Conservation (phyloP, 2,888 invertebrate genomes). For the Phoenoteleia sp. region DNA sequence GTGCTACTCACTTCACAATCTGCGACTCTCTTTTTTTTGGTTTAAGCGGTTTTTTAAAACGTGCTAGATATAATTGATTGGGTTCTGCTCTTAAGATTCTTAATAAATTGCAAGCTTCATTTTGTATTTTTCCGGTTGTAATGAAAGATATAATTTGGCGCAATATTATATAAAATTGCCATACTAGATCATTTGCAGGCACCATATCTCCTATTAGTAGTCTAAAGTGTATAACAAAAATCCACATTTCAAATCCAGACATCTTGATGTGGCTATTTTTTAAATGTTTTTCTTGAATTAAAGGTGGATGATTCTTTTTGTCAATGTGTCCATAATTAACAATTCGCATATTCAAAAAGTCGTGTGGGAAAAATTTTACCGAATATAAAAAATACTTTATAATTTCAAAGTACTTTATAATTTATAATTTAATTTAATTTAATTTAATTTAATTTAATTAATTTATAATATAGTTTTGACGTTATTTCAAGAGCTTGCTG, state of each 20-base stretch:
- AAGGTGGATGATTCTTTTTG: conserved; percentile 37
- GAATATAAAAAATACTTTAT: conserved; percentile 36
- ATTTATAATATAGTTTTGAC: no score
- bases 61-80: not conserved
- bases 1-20: no score
- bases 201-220: conserved; percentile 60
- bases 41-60: conserved; percentile 40
- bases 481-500: no score
- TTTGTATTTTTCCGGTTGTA: conserved; percentile 19
- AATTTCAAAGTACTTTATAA: no score
- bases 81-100: conserved; percentile 40
- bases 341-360: conserved; percentile 10
- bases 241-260: conserved; percentile 68
- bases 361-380: conserved; percentile 33
- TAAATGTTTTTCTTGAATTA: conserved; percentile 28
- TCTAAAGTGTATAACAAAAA: conserved; percentile 58
- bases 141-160: conserved; percentile 41
- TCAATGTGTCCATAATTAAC: conserved; percentile 40
- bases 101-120: conserved; percentile 10
- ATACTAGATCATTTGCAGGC: conserved; percentile 43
- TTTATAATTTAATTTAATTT: no score
- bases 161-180: conserved; percentile 48
- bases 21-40: no score
- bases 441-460: no score
- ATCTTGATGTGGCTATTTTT: conserved; percentile 54